Conservation (phyloP, 1,140 invertebrate species). For the Drosophila obscura region DNA sequence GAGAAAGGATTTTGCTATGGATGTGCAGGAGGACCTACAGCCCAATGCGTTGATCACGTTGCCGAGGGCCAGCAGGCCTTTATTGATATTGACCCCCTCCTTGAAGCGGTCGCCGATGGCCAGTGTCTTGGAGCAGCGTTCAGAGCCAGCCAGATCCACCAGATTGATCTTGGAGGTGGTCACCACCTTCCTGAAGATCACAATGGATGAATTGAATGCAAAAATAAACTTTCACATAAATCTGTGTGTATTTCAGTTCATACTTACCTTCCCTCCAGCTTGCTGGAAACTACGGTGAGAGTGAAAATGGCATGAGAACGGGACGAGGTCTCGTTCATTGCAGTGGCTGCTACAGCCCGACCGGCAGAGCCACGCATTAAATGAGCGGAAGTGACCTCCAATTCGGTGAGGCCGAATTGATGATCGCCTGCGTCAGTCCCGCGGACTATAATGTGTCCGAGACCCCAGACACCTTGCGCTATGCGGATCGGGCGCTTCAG, state of each 20-base stretch:
- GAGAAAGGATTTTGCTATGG: neutral
- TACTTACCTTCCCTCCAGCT: constrained; percentile 86
- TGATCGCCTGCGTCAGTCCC: constrained; percentile 97
- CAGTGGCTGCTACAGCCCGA: constrained; percentile 94
- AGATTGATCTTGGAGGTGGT: constrained; percentile 93
- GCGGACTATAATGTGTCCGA: constrained; percentile 95
- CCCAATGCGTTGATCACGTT: constrained; percentile 97
- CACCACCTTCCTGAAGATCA: constrained; percentile 86
- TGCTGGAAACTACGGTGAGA: constrained; percentile 89
- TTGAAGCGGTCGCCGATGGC: constrained; percentile 96
- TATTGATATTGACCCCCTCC: constrained; percentile 97
- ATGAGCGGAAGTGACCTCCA: constrained; percentile 86
- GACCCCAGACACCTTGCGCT: constrained; percentile 94
- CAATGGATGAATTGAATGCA: neutral
- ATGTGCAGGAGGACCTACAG: constrained; percentile 44
- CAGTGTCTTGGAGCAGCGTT: constrained; percentile 95
- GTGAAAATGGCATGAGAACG: constrained; percentile 97
- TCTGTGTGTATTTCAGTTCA: constrained; percentile 14
- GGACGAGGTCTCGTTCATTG: constrained; percentile 96
- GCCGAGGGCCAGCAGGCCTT: constrained; percentile 94
- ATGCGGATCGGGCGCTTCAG: constrained; percentile 94
- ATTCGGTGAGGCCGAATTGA: constrained; percentile 90
- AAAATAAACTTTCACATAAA: neutral
- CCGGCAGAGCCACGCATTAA: constrained; percentile 90
- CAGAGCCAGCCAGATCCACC: constrained; percentile 97